A percentile compares a stretch with the other conserved stretches of the same genome.
Evolutionary conservation across 2,113 vertebrate species (phyloP).

Genomic region (Henicopernis longicauda): DNA sequence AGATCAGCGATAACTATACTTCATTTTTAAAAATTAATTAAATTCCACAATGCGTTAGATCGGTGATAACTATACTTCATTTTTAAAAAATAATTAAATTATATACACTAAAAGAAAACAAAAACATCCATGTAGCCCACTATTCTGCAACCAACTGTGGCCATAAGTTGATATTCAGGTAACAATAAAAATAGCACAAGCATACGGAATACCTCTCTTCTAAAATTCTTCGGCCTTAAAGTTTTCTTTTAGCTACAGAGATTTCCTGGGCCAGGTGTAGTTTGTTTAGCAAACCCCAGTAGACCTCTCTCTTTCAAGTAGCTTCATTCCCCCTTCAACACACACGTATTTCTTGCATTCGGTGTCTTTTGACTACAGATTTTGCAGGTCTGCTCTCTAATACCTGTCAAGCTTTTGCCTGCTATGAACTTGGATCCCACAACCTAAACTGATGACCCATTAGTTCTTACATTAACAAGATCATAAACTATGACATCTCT

Average conservation of each 20-base stretch:
- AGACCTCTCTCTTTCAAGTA: background rate
- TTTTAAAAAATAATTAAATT: background rate
- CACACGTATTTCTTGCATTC: background rate
- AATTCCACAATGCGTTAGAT: background rate
- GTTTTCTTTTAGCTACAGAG: background rate
- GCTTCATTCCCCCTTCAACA: background rate
- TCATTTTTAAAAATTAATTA: background rate
- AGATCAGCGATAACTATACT: background rate
- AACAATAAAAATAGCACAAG: background rate
- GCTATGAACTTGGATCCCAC: background rate
- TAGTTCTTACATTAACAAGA: background rate
- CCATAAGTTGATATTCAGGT: background rate
- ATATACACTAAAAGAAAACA: background rate
- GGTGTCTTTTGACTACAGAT: background rate
- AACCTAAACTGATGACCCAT: background rate
- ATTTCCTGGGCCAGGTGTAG: background rate
- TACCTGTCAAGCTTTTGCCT: background rate
- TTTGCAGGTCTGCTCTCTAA: background rate
- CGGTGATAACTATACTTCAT: background rate
- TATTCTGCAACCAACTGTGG: background rate
- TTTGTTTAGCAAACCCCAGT: background rate
- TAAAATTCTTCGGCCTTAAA: background rate
- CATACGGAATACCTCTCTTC: background rate
- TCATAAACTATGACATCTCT: background rate
- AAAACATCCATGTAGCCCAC: background rate